A percentile compares a stretch with the other conserved stretches of the same genome.
Evolutionary conservation across 2,888 invertebrate species (phyloP).

Genomic region (Agonum fuliginosum): DNA sequence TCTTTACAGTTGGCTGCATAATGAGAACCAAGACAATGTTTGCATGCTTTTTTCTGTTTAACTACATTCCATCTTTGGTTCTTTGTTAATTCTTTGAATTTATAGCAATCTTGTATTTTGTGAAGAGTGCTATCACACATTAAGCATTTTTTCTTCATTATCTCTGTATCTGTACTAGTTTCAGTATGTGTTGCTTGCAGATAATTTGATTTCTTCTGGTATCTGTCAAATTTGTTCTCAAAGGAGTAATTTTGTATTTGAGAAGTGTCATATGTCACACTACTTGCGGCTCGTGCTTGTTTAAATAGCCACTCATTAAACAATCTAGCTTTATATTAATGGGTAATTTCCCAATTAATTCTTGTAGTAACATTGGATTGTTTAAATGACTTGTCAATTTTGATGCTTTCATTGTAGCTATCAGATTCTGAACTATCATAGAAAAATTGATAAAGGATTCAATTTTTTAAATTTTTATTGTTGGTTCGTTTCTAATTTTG

Average conservation of each 20-base stretch:
- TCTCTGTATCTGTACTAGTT: too few relatives aligned
- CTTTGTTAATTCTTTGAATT: too few relatives aligned
- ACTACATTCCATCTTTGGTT: too few relatives aligned
- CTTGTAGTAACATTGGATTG: neutral
- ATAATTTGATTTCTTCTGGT: neutral
- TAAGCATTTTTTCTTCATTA: too few relatives aligned
- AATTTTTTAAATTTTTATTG: neutral
- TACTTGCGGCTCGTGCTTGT: neutral
- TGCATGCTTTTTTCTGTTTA: too few relatives aligned
- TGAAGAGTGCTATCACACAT: too few relatives aligned
- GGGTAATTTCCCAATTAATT: neutral
- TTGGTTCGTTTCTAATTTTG: neutral
- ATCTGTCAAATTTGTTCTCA: neutral
- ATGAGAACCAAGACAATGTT: too few relatives aligned
- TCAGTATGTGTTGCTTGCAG: neutral
- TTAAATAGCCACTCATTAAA: neutral
- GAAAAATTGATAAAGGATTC: neutral
- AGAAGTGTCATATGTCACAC: neutral
- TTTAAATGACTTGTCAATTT: neutral
- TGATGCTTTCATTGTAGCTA: neutral
- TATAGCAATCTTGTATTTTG: too few relatives aligned
- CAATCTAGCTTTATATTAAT: neutral
- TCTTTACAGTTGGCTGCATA: too few relatives aligned
- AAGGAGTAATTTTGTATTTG: neutral
- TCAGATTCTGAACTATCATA: neutral